phyloP scores from a whole-genome alignment of 2,113 vertebrate genomes.

The Cacatua alba region DNA sequence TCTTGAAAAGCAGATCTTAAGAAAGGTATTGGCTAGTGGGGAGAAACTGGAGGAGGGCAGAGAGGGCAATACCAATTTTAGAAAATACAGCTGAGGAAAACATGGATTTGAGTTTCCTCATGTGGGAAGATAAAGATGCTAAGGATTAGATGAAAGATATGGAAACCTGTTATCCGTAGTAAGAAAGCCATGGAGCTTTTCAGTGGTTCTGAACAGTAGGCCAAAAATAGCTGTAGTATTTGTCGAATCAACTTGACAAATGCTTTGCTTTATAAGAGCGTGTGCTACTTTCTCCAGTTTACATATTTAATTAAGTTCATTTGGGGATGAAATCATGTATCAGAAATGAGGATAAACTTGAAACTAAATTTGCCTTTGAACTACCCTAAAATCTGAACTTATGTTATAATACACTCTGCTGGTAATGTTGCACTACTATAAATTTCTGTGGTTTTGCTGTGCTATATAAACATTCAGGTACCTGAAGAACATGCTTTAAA shows the following conservation, averaged over 20 bases:
- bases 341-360: not conserved
- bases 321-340: not conserved
- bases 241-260: not conserved
- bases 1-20: not conserved
- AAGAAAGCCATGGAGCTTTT: not conserved
- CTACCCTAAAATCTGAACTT: not conserved
- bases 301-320: conserved; percentile 1
- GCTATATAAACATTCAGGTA: conserved; percentile 29
- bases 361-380: not conserved
- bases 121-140: not conserved
- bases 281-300: not conserved
- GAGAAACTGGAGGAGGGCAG: not conserved
- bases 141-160: not conserved
- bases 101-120: not conserved
- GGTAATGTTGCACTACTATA: not conserved
- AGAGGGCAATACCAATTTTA: not conserved
- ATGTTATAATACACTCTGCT: not conserved
- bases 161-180: not conserved
- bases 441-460: not conserved
- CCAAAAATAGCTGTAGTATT: not conserved
- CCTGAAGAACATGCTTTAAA: conserved; percentile 38
- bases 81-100: not conserved
- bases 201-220: not conserved
- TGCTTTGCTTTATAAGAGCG: not conserved
- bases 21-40: no score